Evolutionary conservation across 2,797 vertebrate species (phyloP).

Genomic region (Lepus townsendii): DNA sequence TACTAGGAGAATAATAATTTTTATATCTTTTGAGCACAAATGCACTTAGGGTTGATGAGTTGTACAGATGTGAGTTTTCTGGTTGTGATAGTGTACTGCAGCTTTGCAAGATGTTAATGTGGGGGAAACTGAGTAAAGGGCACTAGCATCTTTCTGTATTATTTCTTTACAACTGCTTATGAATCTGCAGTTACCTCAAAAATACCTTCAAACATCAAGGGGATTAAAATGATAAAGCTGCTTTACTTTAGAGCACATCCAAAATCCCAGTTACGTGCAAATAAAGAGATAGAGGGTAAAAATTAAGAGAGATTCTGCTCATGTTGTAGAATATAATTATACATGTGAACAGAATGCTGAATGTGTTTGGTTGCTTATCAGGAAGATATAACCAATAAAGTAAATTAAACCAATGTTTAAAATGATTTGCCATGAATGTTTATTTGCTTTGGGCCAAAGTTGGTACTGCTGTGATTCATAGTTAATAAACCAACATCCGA

Average conservation of each 20-base stretch:
- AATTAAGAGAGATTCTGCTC: conserved; percentile 41
- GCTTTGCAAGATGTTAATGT: conserved; percentile 54
- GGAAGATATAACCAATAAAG: conserved; percentile 1
- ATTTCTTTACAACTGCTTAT: conserved; percentile 34
- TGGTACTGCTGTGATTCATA: neutral
- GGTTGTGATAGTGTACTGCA: neutral
- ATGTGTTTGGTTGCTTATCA: conserved; percentile 20
- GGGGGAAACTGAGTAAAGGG: neutral
- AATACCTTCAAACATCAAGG: conserved; percentile 42
- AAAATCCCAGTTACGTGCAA: neutral
- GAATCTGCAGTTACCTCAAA: conserved; percentile 42
- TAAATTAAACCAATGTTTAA: conserved; percentile 50
- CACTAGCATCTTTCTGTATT: neutral
- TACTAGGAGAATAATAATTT: conserved; percentile 40
- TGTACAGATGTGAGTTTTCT: conserved; percentile 34
- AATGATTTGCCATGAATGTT: conserved; percentile 49
- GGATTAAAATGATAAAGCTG: conserved; percentile 39
- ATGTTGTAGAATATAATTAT: conserved; percentile 3
- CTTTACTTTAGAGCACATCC: conserved; percentile 51
- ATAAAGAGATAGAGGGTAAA: conserved; percentile 54
- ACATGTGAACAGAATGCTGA: neutral
- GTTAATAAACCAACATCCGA: conserved; percentile 26
- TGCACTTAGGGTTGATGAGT: conserved; percentile 26
- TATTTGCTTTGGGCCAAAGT: conserved; percentile 48
- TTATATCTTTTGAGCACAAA: conserved; percentile 58